Conservation (phyloP, 2,888 invertebrate species). For the Cataglyphis altisquamis region DNA sequence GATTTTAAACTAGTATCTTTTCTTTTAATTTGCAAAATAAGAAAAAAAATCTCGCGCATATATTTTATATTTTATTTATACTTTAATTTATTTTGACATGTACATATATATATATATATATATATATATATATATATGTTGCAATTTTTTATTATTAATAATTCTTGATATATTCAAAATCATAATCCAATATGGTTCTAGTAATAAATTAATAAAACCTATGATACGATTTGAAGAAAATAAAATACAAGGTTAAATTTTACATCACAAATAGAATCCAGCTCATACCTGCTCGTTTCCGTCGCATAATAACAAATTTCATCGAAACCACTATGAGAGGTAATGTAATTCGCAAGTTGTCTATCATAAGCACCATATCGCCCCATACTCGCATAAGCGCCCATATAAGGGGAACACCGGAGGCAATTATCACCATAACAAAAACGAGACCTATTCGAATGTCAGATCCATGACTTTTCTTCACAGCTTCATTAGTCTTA, state of each 20-base stretch:
- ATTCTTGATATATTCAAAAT: background rate
- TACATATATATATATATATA: background rate
- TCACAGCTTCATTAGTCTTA: background rate
- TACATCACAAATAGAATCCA: background rate
- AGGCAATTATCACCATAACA: background rate
- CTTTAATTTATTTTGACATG: background rate
- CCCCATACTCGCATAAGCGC: constrained; percentile 21
- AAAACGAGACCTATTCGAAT: background rate
- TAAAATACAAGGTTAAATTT: background rate
- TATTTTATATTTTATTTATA: too few species aligned
- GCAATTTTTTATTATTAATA: background rate
- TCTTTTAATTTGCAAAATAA: background rate
- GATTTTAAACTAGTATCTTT: background rate
- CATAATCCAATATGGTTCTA: background rate
- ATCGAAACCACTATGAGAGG: constrained; percentile 33
- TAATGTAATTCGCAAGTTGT: constrained; percentile 48
- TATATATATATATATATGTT: too few species aligned
- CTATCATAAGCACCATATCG: constrained; percentile 25
- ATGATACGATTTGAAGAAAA: background rate
- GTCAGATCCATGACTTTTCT: background rate
- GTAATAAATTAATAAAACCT: background rate
- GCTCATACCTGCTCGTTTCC: constrained; percentile 49
- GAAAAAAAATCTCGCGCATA: too few species aligned
- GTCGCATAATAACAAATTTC: constrained; percentile 42
- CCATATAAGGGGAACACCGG: constrained; percentile 11